A percentile compares a stretch with the other conserved stretches of the same genome.
phyloP scores from a whole-genome alignment of 2,113 vertebrate species.

The Thryonomys swinderianus region DNA sequence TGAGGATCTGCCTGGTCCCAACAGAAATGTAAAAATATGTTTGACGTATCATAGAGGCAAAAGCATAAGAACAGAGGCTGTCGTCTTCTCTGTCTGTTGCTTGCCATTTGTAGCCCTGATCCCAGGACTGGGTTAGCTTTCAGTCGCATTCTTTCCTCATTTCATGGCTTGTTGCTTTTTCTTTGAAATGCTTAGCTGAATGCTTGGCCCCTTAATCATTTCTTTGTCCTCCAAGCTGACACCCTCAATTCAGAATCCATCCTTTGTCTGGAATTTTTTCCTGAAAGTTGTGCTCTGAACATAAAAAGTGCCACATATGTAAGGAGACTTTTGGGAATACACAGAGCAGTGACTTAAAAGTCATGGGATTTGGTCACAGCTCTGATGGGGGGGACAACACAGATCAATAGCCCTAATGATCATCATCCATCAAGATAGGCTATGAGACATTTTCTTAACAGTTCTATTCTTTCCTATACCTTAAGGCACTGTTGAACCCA shows the following conservation, averaged over 20 bases:
- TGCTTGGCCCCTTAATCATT: background rate
- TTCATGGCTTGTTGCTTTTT: background rate
- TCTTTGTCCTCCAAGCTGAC: background rate
- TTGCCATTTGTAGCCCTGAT: constrained; percentile 25
- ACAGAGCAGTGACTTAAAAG: constrained; percentile 7
- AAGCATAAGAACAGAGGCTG: background rate
- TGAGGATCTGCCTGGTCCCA: background rate
- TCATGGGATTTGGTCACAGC: background rate
- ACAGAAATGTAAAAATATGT: background rate
- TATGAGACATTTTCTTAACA: constrained; percentile 1
- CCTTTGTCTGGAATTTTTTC: background rate
- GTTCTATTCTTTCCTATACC: background rate
- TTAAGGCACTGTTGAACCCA: background rate
- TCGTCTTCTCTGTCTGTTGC: background rate
- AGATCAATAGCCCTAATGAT: background rate
- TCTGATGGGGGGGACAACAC: background rate
- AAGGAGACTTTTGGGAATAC: background rate
- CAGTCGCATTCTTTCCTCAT: background rate
- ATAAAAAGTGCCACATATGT: background rate
- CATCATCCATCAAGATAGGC: background rate
- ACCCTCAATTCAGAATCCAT: background rate
- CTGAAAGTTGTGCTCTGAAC: background rate
- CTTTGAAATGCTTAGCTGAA: background rate
- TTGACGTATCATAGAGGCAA: background rate
- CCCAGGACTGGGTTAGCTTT: background rate